Conservation (phyloP, 2,888 invertebrate genomes). For the Nymphalis c-album region DNA sequence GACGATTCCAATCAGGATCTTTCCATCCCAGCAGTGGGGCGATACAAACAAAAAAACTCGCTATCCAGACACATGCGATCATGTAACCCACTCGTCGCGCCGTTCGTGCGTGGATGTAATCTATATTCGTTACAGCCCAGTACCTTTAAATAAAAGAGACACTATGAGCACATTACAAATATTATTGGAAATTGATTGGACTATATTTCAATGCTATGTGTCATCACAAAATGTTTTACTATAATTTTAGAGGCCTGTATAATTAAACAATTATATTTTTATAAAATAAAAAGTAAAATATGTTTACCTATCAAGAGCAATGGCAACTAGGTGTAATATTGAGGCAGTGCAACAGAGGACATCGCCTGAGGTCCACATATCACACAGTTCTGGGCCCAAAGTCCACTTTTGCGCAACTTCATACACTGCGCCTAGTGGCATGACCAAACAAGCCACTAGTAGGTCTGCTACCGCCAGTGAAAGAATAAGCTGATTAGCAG, state of each 20-base stretch:
- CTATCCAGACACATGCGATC: conserved; percentile 92
- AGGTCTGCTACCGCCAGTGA: conserved; percentile 95
- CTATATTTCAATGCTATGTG: too few relatives aligned
- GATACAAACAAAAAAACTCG: conserved; percentile 91
- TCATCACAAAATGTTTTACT: too few relatives aligned
- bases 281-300: not conserved
- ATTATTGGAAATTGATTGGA: too few relatives aligned
- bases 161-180: too few relatives aligned
- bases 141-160: conserved; percentile 78
- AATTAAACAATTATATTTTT: too few relatives aligned
- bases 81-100: conserved; percentile 88
- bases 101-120: conserved; percentile 92
- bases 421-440: conserved; percentile 89
- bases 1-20: conserved; percentile 79
- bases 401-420: conserved; percentile 91
- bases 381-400: conserved; percentile 92
- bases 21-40: conserved; percentile 95
- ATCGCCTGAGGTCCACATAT: conserved; percentile 96
- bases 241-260: too few relatives aligned
- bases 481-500: conserved; percentile 94
- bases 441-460: conserved; percentile 91
- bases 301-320: conserved; percentile 88
- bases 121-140: conserved; percentile 95
- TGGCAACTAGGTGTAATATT: conserved; percentile 90
- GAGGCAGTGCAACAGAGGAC: conserved; percentile 94